A percentile compares a stretch with the other conserved stretches of the same genome.
These are phyloP conservation scores for Psilopsiagon aymara DNA, from an alignment of 2,113 vertebrate genomes.

Conservation along the genomic window DNA sequence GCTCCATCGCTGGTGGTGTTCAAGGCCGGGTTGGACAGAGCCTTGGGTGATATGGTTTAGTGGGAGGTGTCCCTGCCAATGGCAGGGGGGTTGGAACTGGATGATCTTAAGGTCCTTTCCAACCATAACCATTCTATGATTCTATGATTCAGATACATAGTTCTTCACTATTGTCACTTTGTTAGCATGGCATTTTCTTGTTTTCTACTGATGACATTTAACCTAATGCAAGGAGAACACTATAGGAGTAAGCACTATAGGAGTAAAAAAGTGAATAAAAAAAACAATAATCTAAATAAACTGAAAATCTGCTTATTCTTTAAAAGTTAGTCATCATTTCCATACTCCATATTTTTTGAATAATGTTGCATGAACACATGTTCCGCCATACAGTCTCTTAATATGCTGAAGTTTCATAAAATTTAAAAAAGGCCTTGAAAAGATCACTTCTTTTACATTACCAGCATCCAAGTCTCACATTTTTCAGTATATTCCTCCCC, in stretches of 20 bases:
- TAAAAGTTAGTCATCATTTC: not conserved
- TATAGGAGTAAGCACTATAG: not conserved
- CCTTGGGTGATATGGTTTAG: too few relatives aligned
- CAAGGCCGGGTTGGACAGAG: too few relatives aligned
- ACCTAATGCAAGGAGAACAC: not conserved
- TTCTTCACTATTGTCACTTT: not conserved
- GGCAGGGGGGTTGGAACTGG: too few relatives aligned
- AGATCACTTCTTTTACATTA: not conserved
- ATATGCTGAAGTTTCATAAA: not conserved
- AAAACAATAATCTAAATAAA: not conserved
- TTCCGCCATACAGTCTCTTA: not conserved
- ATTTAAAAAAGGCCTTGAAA: not conserved
- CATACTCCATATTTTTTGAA: not conserved
- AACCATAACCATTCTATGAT: too few relatives aligned
- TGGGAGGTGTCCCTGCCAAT: too few relatives aligned
- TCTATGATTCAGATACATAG: not conserved
- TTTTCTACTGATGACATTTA: not conserved
- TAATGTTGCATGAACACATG: not conserved
- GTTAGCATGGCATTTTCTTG: not conserved
- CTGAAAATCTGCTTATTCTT: not conserved
- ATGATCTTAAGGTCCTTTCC: too few relatives aligned
- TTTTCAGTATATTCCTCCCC: not conserved
- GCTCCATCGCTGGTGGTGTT: too few relatives aligned
- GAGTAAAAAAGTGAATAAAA: not conserved
- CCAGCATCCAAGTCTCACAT: not conserved